Percentiles rank a stretch among this genome's conserved stretches.
Conservation (phyloP, 2,888 invertebrate genomes). For the Megaustenia siamemsis region DNA sequence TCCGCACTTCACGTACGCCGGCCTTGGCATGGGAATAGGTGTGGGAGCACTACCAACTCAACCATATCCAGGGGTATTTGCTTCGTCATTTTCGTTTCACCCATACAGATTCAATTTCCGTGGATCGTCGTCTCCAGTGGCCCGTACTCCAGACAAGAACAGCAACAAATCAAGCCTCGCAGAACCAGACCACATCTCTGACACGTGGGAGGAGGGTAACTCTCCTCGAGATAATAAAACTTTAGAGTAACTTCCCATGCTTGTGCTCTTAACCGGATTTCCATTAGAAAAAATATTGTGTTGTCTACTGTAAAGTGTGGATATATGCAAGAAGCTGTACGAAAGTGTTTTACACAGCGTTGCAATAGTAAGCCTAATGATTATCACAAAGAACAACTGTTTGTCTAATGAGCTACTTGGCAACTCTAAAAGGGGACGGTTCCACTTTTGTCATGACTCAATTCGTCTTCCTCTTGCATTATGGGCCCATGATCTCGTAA, state of each 20-base stretch:
- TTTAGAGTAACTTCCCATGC: conserved; percentile 56
- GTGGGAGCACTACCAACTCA: conserved; percentile 59
- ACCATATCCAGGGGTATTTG: conserved; percentile 62
- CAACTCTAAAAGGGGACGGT: no score
- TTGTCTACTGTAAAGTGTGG: no score
- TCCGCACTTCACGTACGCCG: conserved; percentile 60
- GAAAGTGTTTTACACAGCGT: no score
- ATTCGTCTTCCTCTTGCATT: no score
- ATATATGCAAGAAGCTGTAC: no score
- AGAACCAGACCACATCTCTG: conserved; percentile 64
- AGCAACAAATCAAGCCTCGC: conserved; percentile 59
- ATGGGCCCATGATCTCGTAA: no score
- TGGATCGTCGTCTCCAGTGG: conserved; percentile 54
- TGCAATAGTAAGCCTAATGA: no score
- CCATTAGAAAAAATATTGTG: not conserved
- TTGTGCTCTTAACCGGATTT: no score
- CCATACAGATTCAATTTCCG: conserved; percentile 65
- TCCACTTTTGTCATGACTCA: no score
- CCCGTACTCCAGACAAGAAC: conserved; percentile 62
- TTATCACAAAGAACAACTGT: no score
- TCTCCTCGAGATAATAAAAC: conserved; percentile 60
- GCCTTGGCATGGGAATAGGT: conserved; percentile 59
- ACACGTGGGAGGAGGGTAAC: conserved; percentile 65
- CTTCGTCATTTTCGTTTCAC: conserved; percentile 66
- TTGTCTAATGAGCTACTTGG: no score